Percentiles rank a stretch among this genome's conserved stretches.
These are phyloP conservation scores for Acromyrmex echinatior DNA, from an alignment of 1,140 invertebrate genomes.

Conservation along the genomic window DNA sequence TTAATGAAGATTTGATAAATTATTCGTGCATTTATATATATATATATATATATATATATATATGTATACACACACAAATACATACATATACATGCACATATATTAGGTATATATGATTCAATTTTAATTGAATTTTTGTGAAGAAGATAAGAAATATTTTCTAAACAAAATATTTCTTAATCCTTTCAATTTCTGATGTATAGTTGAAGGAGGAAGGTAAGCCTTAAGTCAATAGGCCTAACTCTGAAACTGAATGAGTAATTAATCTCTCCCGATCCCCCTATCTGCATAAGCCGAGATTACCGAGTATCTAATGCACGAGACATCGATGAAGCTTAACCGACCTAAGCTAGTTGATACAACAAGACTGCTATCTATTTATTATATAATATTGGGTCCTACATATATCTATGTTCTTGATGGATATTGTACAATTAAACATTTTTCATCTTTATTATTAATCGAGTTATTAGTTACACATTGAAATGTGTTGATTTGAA, in stretches of 20 bases:
- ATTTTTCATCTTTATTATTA: background rate
- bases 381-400: background rate
- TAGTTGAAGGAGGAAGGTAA: slow-evolving; percentile 32
- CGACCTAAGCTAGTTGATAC: slow-evolving; percentile 65
- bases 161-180: background rate
- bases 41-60: no score
- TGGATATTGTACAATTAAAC: slow-evolving; percentile 4
- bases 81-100: no score
- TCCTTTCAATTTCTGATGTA: slow-evolving; percentile 16
- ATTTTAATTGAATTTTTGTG: background rate
- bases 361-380: slow-evolving; percentile 69
- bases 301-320: slow-evolving; percentile 76
- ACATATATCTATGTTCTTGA: background rate
- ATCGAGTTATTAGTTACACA: background rate
- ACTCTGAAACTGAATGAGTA: slow-evolving; percentile 73
- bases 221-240: slow-evolving; percentile 73
- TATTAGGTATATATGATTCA: background rate
- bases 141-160: background rate
- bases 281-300: slow-evolving; percentile 79
- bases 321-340: slow-evolving; percentile 78
- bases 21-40: background rate
- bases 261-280: slow-evolving; percentile 77
- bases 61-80: no score
- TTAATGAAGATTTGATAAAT: background rate
- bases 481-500: background rate